Evolutionary conservation across 1,140 invertebrate genomes (phyloP), one percentile per base, ranked within the genome.

Genomic region (Lucilia cuprina): DNA sequence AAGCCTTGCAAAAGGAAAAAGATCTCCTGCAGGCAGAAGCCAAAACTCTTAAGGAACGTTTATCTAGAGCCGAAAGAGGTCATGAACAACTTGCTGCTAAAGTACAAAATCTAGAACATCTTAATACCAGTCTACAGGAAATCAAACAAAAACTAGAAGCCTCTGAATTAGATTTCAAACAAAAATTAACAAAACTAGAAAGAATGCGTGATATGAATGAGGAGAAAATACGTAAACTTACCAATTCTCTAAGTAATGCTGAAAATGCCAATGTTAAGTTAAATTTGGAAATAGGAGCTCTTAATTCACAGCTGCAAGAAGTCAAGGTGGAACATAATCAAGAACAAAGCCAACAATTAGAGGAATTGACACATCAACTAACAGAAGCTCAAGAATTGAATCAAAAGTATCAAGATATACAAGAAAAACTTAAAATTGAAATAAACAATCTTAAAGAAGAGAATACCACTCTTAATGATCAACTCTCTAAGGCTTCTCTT

Each of bases 231-330:
- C 85, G 83, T 9, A 84, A 86, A 65, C 30, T 86, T 12, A 35
- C 65, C 19, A 49, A 82, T 7, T 19, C 82, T 0, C 21, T 84
- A 9, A 86, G 87, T 14, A 34, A 83, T 35, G n/a, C 65, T 14
- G 85, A 85, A 47, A 70, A 78, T 21, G 49, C 78, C 17, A 87
- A 86, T 35, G 84, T 86, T 14, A 75, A 50, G 1, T 83, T 89
- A 10, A 85, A 84, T 47, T 78, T 84, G 10, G 87, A 89, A 82
- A 83, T 88, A 14, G 87, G 86, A 30, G 84, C 83, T 13, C 85
- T 88, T 0, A 88, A 88, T 70, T 85, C 84, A 0, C 75, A 87
- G n/a, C 74, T 85, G 5, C 74, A 83, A 30, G n/a, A 83, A 80
- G 30, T 55, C 17, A 85, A 49, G 35, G 75, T 30, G 1, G 82